Evolutionary conservation across 2,888 invertebrate species (phyloP), one percentile per base, ranked within the genome.

Genomic region (Drosophila pegasa): DNA sequence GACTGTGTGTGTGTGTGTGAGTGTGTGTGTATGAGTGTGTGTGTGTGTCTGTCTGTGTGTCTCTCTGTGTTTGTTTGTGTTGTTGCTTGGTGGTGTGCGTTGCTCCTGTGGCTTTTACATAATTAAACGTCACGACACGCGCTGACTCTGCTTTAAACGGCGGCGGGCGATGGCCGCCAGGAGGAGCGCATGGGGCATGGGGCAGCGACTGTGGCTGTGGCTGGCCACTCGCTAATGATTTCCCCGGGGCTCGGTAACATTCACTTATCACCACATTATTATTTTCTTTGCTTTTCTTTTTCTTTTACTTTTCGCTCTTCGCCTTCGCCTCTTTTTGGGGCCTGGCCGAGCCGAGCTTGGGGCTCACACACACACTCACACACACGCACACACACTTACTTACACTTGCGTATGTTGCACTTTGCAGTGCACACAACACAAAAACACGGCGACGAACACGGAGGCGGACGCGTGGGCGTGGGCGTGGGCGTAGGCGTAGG

Each of bases 101-200:
- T 57, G 69, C 57, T 79, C 47, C 68, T 70, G 78, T 67, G 78
- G 68, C 89, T 85, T 87, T 87, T 89, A 89, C 86, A 89, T 89
- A 87, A 87, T 87, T 89, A 85, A 89, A 87, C 79, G 73, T 66
- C 64, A 50, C 35, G 75, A 72, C 71, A 80, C 78, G 87, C 80
- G 78, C 70, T 73, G 62, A 67, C 73, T 85, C 67, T 71, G 80
- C 71, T 71, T 86, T 82, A 84, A 80, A 80, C 43, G 64, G 37
- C 43, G 64, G 37, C 57, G 58, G 60, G 51, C 60, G 35, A 43
- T 7, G 55, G 77, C 73, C 76, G 45, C 66, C 71, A 80, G 74
- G 43, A n/a, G 40, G 29, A 45, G 48, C 52, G 51, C 68, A 41
- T n/a, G n/a, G n/a, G n/a, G n/a, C n/a, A n/a, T n/a, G n/a, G n/a